Conservation (phyloP, 2,888 invertebrate species). For the Drosophila vallismaia region DNA sequence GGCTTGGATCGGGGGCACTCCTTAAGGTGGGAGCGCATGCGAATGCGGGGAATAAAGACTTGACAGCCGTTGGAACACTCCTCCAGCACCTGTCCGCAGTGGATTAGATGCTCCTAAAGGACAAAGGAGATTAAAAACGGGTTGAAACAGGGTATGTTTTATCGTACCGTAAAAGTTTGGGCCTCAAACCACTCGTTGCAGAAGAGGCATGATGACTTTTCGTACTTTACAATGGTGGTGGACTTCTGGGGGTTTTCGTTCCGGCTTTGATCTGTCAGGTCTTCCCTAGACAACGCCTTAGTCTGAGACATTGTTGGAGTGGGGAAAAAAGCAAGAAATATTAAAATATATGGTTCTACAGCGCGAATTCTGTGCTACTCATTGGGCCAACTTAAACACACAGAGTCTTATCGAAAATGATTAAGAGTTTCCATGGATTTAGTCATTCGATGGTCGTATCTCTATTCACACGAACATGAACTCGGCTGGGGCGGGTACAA, state of each 20-base stretch:
- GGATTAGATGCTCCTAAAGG: slow-evolving; percentile 87
- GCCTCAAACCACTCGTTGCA: slow-evolving; percentile 88
- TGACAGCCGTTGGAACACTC: slow-evolving; percentile 89
- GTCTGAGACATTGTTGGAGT: slow-evolving; percentile 49
- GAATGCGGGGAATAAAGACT: slow-evolving; percentile 88
- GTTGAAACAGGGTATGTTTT: not conserved
- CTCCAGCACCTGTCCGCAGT: slow-evolving; percentile 89
- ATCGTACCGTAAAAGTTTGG: slow-evolving; percentile 86
- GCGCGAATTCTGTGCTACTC: slow-evolving; percentile 34
- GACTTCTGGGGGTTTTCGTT: slow-evolving; percentile 43
- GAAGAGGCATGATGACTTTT: slow-evolving; percentile 87
- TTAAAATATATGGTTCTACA: not conserved
- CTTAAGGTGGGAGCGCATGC: slow-evolving; percentile 86
- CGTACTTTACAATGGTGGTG: slow-evolving; percentile 82
- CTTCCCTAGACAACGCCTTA: slow-evolving; percentile 25
- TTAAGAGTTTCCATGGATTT: slow-evolving; percentile 55
- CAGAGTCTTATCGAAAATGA: slow-evolving; percentile 56
- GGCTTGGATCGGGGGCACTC: slow-evolving; percentile 83
- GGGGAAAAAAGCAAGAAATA: not conserved
- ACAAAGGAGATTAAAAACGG: not conserved
- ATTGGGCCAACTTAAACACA: slow-evolving; percentile 63
- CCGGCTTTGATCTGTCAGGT: slow-evolving; percentile 7
- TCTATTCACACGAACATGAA: not conserved
- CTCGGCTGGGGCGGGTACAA: not conserved
- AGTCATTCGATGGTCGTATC: slow-evolving; percentile 15